Evolutionary conservation across 2,888 invertebrate species (phyloP).

Genomic region (Ophion ellenae): DNA sequence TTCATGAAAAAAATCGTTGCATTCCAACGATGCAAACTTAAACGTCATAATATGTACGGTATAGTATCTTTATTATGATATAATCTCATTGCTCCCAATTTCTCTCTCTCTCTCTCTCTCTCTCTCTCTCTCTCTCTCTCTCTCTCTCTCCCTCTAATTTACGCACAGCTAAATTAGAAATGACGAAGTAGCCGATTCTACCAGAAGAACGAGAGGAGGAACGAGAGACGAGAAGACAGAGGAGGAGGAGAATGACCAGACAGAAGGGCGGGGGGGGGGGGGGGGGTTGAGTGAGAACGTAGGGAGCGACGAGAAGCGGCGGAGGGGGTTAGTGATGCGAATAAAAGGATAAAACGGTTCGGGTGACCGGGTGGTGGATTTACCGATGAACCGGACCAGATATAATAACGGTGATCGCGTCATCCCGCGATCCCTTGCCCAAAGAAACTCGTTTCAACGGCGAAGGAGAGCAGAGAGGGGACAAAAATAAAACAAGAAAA

Average conservation of each 20-base stretch:
- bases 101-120: too few species aligned
- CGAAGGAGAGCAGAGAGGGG: conserved; percentile 15
- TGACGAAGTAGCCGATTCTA: not conserved
- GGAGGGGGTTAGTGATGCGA: not conserved
- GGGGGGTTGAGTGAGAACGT: not conserved
- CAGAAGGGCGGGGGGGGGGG: not conserved
- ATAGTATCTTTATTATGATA: too few species aligned
- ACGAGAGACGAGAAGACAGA: too few species aligned
- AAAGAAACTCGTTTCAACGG: conserved; percentile 53
- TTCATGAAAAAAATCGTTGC: not conserved
- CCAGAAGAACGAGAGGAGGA: not conserved
- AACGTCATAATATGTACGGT: too few species aligned
- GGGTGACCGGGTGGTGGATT: conserved; percentile 35
- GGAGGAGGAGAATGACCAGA: not conserved
- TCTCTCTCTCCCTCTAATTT: not conserved
- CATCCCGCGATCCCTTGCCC: conserved; percentile 32
- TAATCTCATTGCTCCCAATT: too few species aligned
- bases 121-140: not conserved
- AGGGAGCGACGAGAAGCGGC: not conserved
- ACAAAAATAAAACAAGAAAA: not conserved
- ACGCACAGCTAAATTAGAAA: not conserved
- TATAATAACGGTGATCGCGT: conserved; percentile 50
- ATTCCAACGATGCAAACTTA: too few species aligned
- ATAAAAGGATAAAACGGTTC: conserved; percentile 29
- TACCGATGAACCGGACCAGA: conserved; percentile 48